Evolutionary conservation across 2,797 vertebrate species (phyloP), one percentile per base, ranked within the genome.

Genomic region (Eospalax fontanierii): DNA sequence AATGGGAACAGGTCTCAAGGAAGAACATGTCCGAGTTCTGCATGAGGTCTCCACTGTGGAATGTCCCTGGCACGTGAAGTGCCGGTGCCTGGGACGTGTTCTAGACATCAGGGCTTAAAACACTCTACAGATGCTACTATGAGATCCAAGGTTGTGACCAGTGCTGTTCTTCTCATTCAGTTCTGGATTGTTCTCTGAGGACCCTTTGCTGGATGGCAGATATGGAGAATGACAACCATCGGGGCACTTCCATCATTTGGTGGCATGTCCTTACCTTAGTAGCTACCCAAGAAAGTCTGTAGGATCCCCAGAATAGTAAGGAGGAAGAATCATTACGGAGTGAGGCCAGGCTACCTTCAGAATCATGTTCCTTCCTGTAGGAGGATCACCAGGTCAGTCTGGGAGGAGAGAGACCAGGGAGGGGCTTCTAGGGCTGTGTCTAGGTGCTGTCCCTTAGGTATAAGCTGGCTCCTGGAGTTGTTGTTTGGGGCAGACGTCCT

Each of bases 101-200:
- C 43, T 54, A 63, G 24, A 22, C 40, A 40, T 40, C 2, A 6
- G n/a, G 40, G 24, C 63, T 63, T 46, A 15, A 38, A 22, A 71
- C 50, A n/a, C 24, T 63, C 79, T 30, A 1, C 43, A 66, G 78
- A 5, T 66, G 22, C 46, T 46, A 28, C 74, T 40, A 0, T 2
- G 0, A 43, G 26, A 35, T n/a, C 11, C 2, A 1, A 88, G 66
- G 66, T 26, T 76, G n/a, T 86, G 75, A 83, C 33, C 78, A 46
- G 38, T 19, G 43, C 63, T 61, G 2, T 19, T 4, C 3, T 1
- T 1, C 8, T 46, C 5, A 2, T 7, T 7, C 1, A 2, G 22
- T 30, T 33, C 75, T 43, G 30, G 46, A 33, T 11, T 76, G 38
- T 71, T 61, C 61, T 79, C 30, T 21, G 16, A 82, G 85, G 74